Evolutionary conservation across 2,797 vertebrate species (phyloP).

Genomic region (Hippopotamyrus pictus): DNA sequence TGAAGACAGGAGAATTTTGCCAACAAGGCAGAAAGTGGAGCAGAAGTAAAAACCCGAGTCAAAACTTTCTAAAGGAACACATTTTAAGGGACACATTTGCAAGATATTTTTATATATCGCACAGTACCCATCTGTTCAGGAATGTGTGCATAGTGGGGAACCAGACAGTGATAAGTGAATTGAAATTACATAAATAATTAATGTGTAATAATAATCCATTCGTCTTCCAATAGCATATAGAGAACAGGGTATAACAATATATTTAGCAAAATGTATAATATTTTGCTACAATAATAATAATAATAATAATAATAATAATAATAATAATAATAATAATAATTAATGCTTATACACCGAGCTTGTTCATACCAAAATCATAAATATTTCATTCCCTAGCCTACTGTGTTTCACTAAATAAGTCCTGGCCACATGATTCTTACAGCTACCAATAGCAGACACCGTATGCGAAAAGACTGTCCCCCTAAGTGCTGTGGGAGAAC

Average conservation of each 20-base stretch:
- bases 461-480: background rate
- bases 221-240: background rate
- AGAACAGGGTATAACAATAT: background rate
- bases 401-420: background rate
- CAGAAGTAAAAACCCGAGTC: slow-evolving; percentile 9
- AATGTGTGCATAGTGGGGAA: background rate
- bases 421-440: background rate
- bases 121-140: background rate
- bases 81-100: slow-evolving; percentile 4
- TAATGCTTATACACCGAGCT: background rate
- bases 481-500: slow-evolving; percentile 3
- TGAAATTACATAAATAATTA: slow-evolving; percentile 1
- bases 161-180: slow-evolving; percentile 11
- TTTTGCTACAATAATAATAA: background rate
- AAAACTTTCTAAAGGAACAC: background rate
- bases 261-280: background rate
- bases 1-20: slow-evolving; percentile 11
- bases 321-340: background rate
- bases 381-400: background rate
- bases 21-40: slow-evolving; percentile 11
- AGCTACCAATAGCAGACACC: background rate
- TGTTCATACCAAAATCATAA: background rate
- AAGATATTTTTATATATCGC: slow-evolving; percentile 14
- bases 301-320: background rate
- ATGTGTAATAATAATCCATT: background rate